phyloP scores from a whole-genome alignment of 2,888 invertebrate species.

The Argyra leucocephala region DNA sequence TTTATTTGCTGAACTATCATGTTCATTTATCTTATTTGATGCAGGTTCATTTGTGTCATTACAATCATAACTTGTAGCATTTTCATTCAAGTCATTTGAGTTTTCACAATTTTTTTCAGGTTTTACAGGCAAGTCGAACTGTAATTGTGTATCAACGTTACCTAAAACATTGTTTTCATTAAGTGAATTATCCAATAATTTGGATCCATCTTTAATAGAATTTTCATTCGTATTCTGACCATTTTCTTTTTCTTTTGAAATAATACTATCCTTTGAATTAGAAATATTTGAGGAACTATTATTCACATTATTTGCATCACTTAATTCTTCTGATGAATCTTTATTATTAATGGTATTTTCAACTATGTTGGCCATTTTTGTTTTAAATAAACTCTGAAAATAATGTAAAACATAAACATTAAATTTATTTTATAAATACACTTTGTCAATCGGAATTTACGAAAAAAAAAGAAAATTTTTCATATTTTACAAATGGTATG shows the following conservation, averaged over 20 bases:
- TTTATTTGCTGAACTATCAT: conserved; percentile 20
- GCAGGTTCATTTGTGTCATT: conserved; percentile 19
- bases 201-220: background rate
- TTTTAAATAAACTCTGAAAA: background rate
- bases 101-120: background rate
- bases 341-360: background rate
- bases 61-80: conserved; percentile 24
- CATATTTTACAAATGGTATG: too few relatives aligned
- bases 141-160: background rate
- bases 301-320: background rate
- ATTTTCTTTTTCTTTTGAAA: background rate
- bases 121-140: background rate
- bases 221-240: background rate
- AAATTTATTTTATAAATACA: too few relatives aligned
- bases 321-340: conserved; percentile 1
- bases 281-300: conserved; percentile 3
- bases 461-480: too few relatives aligned
- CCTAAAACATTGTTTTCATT: background rate
- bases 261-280: background rate
- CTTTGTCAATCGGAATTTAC: too few relatives aligned
- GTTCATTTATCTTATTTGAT: conserved; percentile 22
- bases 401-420: too few relatives aligned
- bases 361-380: background rate
- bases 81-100: conserved; percentile 4
- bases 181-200: background rate